Evolutionary conservation across 2,113 vertebrate species (phyloP).

Genomic region (Semnornis frantzii): DNA sequence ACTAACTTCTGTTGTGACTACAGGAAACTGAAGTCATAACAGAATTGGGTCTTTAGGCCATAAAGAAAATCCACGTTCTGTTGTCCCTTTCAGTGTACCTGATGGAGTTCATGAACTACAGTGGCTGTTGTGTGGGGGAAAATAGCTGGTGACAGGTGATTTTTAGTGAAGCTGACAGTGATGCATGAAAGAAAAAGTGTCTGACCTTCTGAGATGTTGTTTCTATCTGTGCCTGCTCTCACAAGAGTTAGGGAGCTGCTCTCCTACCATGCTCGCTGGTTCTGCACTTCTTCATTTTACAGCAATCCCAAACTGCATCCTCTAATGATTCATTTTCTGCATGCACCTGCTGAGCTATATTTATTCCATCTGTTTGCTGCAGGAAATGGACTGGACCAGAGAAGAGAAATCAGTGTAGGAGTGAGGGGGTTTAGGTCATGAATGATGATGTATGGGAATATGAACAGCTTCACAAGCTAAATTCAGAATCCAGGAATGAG

Average conservation of each 20-base stretch:
- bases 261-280: background rate
- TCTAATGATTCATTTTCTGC: background rate
- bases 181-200: background rate
- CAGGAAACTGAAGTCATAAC: background rate
- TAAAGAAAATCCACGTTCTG: background rate
- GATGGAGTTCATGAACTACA: background rate
- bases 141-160: background rate
- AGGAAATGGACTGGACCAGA: background rate
- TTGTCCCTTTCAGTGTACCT: background rate
- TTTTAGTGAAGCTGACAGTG: background rate
- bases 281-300: background rate
- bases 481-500: background rate
- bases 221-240: background rate
- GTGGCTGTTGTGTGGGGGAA: background rate
- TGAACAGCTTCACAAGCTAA: background rate
- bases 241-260: background rate
- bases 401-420: background rate
- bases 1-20: background rate
- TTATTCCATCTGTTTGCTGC: background rate
- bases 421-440: background rate
- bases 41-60: background rate
- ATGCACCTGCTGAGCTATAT: background rate
- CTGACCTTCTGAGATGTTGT: background rate
- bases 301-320: background rate
- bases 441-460: accelerated